Evolutionary conservation across 2,797 vertebrate genomes (phyloP).

Genomic region (Chelon labrosus): DNA sequence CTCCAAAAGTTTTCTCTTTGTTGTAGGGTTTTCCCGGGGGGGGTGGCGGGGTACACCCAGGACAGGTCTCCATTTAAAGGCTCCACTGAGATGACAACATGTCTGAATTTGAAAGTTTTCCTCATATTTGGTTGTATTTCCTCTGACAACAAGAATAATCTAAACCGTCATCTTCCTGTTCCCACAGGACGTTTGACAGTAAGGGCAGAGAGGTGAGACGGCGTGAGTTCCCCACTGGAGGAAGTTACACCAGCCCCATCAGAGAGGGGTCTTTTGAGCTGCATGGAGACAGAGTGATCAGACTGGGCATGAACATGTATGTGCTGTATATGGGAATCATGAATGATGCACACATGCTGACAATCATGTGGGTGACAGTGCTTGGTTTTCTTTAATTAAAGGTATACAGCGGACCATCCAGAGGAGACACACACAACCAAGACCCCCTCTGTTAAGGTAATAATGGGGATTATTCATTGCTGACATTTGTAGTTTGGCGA

Average conservation of each 20-base stretch:
- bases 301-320: conserved; percentile 93
- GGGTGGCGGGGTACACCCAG: no score
- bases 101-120: no score
- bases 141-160: neutral
- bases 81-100: no score
- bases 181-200: conserved; percentile 85
- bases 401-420: conserved; percentile 86
- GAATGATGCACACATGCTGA: neutral
- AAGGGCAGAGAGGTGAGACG: conserved; percentile 87
- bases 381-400: conserved; percentile 57
- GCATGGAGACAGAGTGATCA: conserved; percentile 89
- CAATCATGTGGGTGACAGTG: neutral
- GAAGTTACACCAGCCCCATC: conserved; percentile 82
- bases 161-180: conserved; percentile 40
- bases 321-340: conserved; percentile 38
- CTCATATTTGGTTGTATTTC: neutral
- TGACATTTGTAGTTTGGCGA: neutral
- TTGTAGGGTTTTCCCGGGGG: no score
- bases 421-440: conserved; percentile 86
- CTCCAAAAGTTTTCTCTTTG: no score
- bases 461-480: neutral
- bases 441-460: conserved; percentile 82
- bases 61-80: no score
- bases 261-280: conserved; percentile 90
- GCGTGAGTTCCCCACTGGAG: conserved; percentile 84